These are phyloP conservation scores for Synergus itoensis DNA, from an alignment of 2,888 invertebrate species.

Conservation along the genomic window DNA sequence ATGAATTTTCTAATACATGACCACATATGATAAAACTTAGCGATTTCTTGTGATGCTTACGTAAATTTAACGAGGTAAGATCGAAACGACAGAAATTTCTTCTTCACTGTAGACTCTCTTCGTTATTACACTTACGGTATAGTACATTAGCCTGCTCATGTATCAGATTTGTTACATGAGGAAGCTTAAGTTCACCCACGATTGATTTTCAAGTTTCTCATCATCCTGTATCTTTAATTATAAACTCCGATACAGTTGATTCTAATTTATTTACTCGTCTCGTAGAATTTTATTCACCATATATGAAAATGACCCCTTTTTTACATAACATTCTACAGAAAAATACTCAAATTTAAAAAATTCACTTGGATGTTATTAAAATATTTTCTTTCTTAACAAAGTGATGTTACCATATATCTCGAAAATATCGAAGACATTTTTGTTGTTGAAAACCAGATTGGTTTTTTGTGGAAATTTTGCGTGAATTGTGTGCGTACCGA, in stretches of 20 bases:
- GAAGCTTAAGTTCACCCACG: slow-evolving; percentile 14
- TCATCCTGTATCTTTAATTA: not conserved
- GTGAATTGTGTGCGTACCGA: no score
- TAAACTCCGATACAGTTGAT: not conserved
- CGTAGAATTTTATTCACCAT: not conserved
- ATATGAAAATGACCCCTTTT: not conserved
- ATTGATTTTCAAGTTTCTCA: not conserved
- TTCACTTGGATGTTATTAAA: no score
- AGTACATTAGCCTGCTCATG: slow-evolving; percentile 12
- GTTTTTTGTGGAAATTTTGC: no score
- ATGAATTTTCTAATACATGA: slow-evolving; percentile 38
- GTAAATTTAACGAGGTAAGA: slow-evolving; percentile 39
- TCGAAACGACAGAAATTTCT: slow-evolving; percentile 32
- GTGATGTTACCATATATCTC: no score
- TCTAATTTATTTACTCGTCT: not conserved
- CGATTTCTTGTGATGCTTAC: slow-evolving; percentile 30
- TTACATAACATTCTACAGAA: no score
- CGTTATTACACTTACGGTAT: slow-evolving; percentile 27
- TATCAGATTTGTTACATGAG: slow-evolving; percentile 22
- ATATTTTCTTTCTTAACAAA: no score
- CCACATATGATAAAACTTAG: slow-evolving; percentile 23
- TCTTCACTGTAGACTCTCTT: slow-evolving; percentile 28
- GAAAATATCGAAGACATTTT: no score
- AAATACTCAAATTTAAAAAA: no score
- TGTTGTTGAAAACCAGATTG: no score